Conservation (phyloP, 2,113 vertebrate species). For the Corydoras maculifer region DNA sequence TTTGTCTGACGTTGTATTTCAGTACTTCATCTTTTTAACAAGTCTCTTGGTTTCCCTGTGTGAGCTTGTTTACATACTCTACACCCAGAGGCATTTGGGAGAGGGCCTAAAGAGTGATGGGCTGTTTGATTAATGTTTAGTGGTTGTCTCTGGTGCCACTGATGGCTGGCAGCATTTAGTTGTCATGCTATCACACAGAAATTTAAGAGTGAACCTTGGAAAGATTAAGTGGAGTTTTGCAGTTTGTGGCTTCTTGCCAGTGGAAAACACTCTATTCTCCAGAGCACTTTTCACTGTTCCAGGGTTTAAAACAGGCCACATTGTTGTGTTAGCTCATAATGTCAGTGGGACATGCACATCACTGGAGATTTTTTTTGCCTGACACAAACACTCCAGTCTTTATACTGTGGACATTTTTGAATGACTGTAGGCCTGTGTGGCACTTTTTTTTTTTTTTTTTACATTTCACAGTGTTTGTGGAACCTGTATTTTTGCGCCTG, state of each 20-base stretch:
- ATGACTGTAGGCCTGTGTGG: neutral
- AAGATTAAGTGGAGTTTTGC: constrained; percentile 11
- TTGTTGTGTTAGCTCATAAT: constrained; percentile 18
- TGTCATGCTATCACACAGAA: neutral
- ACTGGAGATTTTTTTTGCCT: neutral
- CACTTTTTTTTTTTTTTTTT: constrained; percentile 13
- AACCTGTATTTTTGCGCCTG: neutral
- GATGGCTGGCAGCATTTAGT: constrained; percentile 8
- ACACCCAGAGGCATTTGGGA: constrained; percentile 5
- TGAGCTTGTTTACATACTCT: constrained; percentile 31
- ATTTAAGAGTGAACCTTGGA: neutral
- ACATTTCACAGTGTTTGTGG: constrained; percentile 1
- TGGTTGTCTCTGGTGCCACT: constrained; percentile 4
- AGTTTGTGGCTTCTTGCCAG: constrained; percentile 14
- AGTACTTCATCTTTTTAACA: constrained; percentile 14
- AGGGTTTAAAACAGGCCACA: constrained; percentile 15
- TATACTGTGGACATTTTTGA: neutral
- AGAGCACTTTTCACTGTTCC: constrained; percentile 10
- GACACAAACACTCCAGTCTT: neutral
- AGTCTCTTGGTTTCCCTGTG: constrained; percentile 15
- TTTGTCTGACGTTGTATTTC: neutral
- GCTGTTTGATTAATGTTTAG: constrained; percentile 22
- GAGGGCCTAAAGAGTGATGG: neutral
- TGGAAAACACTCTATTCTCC: constrained; percentile 23
- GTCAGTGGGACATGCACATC: neutral